Base-by-base conservation (phyloP, 23 tunicate species). In the Aplidium turbinatum region DNA sequence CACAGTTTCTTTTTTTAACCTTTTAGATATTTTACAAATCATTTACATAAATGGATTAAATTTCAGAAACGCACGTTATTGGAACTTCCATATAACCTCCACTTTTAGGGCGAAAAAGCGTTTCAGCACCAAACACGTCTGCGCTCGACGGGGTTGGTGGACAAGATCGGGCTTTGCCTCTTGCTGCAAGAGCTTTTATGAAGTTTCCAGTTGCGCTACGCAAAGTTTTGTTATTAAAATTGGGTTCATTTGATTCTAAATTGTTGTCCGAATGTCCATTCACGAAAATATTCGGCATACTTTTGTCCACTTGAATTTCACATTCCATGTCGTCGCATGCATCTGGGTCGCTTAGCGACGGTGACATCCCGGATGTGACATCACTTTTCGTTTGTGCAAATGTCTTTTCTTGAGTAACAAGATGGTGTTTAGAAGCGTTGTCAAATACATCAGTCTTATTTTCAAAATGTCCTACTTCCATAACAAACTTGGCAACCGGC, bases 111-210 rank as follows among this genome's bases (percentile, higher is more conserved):
- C n/a, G n/a, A n/a, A n/a, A n/a, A n/a, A n/a, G n/a, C n/a, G 72
- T 11, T 35, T 65, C 72, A 65, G 9, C 22, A 23, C 31, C 38
- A 18, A 65, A 6, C 36, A 65, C 19, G 7, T 54, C 45, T 22
- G 54, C 87, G 45, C 66, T 40, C 72, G 87, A 55, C 9, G 87
- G 87, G 63, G 87, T 71, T 4, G 87, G 77, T 21, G 87, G 76
- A 73, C 87, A 81, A 29, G 87, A 81, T 7, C 32, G 64, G 24
- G 87, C 58, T 62, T 81, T 81, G 33, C 50, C 72, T 5, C 75
- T 36, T 9, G 46, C 64, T 1, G 57, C 64, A 22, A 81, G 45
- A 33, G 83, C 74, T 36, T 66, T 35, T 28, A 78, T n/a, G 20
- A 78, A 78, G 22, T 65, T 65, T 3, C 50, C 50, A 35, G 72